Conservation (phyloP, 2,888 invertebrate species). For the Synanthedon andrenaeformis region DNA sequence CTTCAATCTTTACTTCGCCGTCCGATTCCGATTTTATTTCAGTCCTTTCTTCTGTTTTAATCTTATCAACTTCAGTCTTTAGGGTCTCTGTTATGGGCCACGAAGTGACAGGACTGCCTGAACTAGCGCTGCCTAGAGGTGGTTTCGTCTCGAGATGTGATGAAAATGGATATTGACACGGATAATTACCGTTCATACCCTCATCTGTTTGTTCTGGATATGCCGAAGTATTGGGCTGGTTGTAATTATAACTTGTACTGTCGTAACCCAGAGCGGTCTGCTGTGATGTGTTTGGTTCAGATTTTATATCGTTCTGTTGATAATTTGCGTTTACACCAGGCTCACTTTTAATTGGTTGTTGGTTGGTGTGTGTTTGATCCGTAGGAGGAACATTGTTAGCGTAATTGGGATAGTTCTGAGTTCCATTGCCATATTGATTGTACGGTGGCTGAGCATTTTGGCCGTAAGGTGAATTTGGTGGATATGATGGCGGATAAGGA, state of each 20-base stretch:
- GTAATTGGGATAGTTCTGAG: conserved; percentile 38
- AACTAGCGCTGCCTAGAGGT: conserved; percentile 46
- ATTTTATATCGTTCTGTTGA: conserved; percentile 27
- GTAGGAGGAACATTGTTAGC: conserved; percentile 13
- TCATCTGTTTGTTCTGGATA: conserved; percentile 32
- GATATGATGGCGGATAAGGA: conserved; percentile 35
- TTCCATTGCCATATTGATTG: conserved; percentile 42
- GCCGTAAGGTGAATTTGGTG: conserved; percentile 30
- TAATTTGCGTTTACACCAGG: conserved; percentile 20
- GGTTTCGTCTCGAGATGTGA: conserved; percentile 49
- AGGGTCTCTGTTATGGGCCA: conserved; percentile 54
- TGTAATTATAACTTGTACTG: conserved; percentile 34
- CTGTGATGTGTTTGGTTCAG: conserved; percentile 26
- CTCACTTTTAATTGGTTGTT: conserved; percentile 24
- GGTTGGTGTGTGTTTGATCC: conserved; percentile 8
- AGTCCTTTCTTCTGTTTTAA: conserved; percentile 54
- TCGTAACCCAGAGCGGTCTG: conserved; percentile 25
- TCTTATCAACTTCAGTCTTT: conserved; percentile 54
- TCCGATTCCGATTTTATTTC: conserved; percentile 66
- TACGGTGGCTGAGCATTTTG: conserved; percentile 29
- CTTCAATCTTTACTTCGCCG: conserved; percentile 64
- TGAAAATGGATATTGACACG: conserved; percentile 38
- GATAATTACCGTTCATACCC: conserved; percentile 29
- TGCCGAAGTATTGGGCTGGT: conserved; percentile 27
- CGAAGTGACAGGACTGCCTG: conserved; percentile 47